Conservation (phyloP, 64 coral and sea anemone species). For the Dendronephthya gigantea region DNA sequence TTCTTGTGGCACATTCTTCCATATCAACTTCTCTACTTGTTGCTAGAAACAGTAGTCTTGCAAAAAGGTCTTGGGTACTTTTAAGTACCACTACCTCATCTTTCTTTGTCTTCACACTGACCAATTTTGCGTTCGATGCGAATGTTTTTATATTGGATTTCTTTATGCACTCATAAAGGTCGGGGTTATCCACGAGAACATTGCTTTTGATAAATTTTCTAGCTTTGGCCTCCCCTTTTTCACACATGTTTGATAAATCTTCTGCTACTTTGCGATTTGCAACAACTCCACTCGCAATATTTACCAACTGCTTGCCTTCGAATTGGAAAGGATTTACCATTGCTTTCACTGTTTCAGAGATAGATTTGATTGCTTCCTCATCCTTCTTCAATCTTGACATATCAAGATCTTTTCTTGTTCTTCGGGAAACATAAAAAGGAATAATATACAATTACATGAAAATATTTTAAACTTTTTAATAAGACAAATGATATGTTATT, state of each 20-base stretch:
- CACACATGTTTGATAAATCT: not conserved
- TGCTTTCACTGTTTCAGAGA: not conserved
- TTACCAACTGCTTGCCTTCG: not conserved
- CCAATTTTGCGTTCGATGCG: not conserved
- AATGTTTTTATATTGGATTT: not conserved
- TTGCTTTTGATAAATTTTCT: not conserved
- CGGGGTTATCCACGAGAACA: not conserved
- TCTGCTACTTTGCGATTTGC: not conserved
- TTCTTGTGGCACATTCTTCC: not conserved
- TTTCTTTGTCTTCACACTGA: not conserved
- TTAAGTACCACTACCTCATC: not conserved
- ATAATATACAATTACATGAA: not conserved
- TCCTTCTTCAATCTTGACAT: not conserved
- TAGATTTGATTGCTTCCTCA: not conserved
- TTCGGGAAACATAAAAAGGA: not conserved
- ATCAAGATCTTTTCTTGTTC: not conserved
- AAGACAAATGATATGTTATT: not conserved
- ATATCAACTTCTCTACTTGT: not conserved
- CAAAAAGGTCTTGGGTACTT: not conserved
- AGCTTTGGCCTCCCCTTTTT: not conserved
- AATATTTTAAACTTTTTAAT: not conserved
- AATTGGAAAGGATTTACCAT: not conserved
- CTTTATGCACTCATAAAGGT: not conserved
- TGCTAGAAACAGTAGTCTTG: conserved; percentile 5
- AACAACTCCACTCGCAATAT: not conserved